Base-by-base conservation (phyloP, 2,113 vertebrate genomes). In the Polypterus bichir region DNA sequence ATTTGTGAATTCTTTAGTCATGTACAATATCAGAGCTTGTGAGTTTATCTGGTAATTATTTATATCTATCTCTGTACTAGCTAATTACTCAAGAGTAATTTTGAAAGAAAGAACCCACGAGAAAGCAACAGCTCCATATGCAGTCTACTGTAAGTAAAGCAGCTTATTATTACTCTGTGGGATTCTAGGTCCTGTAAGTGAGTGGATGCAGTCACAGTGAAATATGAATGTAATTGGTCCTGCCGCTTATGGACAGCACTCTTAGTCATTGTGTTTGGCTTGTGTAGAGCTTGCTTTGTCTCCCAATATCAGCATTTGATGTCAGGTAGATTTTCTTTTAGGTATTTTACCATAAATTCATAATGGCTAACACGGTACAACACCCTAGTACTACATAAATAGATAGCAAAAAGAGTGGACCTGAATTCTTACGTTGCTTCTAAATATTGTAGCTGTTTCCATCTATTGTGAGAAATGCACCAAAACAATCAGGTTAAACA, bases 401-500 rank as follows among this genome's bases (percentile, higher is more conserved):
- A 57, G 56, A 57, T 44, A 57, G 56, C 56, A 57, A 44, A 57
- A 45, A 57, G 27, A 1, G 56, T 3, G 44, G 56, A 57, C 56
- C 56, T 57, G 56, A 27, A 45, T 57, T 57, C 27, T 45, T 44
- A 45, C 46, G 44, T 9, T 44, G 9, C 46, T 9, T 57, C 56
- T 57, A 45, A 57, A 57, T 44, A 57, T 45, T 45, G 56, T 57
- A 45, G 46, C 56, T 45, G 56, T 57, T 57, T 3, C 56, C 56
- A 44, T 7, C 56, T 57, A 57, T 27, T 45, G 56, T 44, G 47
- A 60, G 44, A 48, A 48, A 48, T 59, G 47, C 49, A 63, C 55
- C 63, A 65, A 68, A 66, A 59, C 64, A 64, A 63, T 70, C 65
- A 69, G 63, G 63, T 67, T 63, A 63, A 57, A 54, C 58, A 65